phyloP scores from a whole-genome alignment of 2,888 invertebrate species.

The Cryptops parisi region DNA sequence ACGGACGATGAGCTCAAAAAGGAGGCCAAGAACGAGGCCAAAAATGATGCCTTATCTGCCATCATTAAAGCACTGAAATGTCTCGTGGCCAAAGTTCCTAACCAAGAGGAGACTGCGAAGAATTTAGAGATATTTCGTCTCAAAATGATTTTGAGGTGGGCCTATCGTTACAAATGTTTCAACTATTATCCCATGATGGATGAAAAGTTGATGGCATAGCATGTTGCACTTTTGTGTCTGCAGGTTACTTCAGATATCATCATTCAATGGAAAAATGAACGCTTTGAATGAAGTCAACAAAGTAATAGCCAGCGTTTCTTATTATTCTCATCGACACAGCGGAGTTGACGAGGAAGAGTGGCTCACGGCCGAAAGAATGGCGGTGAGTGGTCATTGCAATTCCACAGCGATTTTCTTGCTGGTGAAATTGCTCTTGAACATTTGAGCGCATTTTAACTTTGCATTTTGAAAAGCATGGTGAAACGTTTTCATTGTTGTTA shows the following conservation, averaged over 20 bases:
- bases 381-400: no score
- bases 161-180: neutral
- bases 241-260: slow-evolving; percentile 83
- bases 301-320: slow-evolving; percentile 78
- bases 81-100: slow-evolving; percentile 61
- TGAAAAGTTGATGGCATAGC: neutral
- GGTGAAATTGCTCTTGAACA: no score
- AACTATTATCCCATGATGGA: neutral
- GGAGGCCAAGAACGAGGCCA: slow-evolving; percentile 83
- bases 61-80: slow-evolving; percentile 86
- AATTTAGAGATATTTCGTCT: slow-evolving; percentile 85
- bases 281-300: slow-evolving; percentile 97
- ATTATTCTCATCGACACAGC: slow-evolving; percentile 63
- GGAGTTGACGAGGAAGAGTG: slow-evolving; percentile 60
- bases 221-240: slow-evolving; percentile 14
- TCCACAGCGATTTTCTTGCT: no score
- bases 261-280: slow-evolving; percentile 98
- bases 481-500: slow-evolving; percentile 25
- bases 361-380: slow-evolving; percentile 86
- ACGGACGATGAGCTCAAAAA: slow-evolving; percentile 91
- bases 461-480: neutral
- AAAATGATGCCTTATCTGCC: slow-evolving; percentile 88
- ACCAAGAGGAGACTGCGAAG: slow-evolving; percentile 55
- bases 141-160: slow-evolving; percentile 70
- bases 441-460: neutral